Base-by-base conservation (phyloP, 2,888 invertebrate species). In the Carterocephalus palaemon region DNA sequence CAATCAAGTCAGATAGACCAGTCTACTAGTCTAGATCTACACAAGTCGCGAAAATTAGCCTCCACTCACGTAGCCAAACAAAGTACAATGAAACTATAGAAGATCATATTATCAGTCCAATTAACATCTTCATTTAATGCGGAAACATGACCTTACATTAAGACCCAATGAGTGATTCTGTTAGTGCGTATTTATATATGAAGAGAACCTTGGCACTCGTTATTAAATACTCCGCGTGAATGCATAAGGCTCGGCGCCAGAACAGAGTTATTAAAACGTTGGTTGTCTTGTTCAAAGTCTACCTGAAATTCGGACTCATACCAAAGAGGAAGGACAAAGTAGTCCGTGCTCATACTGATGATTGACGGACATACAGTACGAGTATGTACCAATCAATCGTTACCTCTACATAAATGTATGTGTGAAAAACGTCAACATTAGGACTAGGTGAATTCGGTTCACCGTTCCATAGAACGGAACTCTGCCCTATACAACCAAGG, bases 191-290 rank as follows among this genome's bases (percentile, higher is more conserved):
- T 52, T 51, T 46, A 41, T 50, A 53, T 54, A 56, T 51, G 38
- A 38, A 37, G 19, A 9, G 22, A 48, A 26, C 67, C 66, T 67
- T 67, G 66, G 59, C 59, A 58, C 56, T 58, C 54, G 58, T 48
- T 36, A 43, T 40, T 7, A 48, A 17, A 41, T 17, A 9, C 43
- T 43, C 33, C n/a, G 28, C 28, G 16, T 38, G 16, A 16, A 23
- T 10, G 13, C 17, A 33, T 32, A 16, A 32, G 9, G 16, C 24
- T 22, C 20, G 16, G 3, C 19, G 28, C 20, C 10, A 31, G 23
- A 7, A 12, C 7, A 26, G 6, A 37, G 26, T 26, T 26, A 26
- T n/a, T 16, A n/a, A 33, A 33, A 20, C 8, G 12, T n/a, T n/a
- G 13, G n/a, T 15, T 10, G 12, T 33, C 33, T 33, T 13, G 12